These are phyloP conservation scores for Dromaius novaehollandiae DNA, from an alignment of 2,113 vertebrate species.

Conservation along the genomic window DNA sequence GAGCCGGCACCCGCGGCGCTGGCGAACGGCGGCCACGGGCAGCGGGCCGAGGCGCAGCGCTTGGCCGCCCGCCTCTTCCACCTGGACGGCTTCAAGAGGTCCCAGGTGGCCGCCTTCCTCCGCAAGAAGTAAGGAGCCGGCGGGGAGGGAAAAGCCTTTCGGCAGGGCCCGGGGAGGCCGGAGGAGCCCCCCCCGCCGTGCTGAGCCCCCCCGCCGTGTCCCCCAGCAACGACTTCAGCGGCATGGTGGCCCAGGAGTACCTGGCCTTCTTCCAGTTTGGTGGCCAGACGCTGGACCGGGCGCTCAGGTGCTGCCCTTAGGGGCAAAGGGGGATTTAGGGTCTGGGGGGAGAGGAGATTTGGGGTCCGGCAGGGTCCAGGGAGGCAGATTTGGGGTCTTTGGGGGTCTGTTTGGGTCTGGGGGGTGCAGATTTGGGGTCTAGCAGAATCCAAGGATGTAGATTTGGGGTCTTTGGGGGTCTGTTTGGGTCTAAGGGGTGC, in stretches of 20 bases:
- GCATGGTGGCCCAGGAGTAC: slow-evolving; percentile 85
- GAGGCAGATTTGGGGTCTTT: too few species aligned
- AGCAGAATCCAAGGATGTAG: too few species aligned
- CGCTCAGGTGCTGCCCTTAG: slow-evolving; percentile 78
- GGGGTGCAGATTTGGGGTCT: too few species aligned
- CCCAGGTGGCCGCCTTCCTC: slow-evolving; percentile 73
- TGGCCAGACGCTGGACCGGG: slow-evolving; percentile 81
- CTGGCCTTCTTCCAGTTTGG: slow-evolving; percentile 87
- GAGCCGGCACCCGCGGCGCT: background rate
- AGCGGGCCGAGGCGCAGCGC: slow-evolving; percentile 38
- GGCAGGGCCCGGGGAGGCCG: too few species aligned
- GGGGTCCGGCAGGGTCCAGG: too few species aligned
- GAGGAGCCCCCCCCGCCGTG: background rate
- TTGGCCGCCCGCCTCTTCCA: slow-evolving; percentile 69
- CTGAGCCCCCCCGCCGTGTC: background rate
- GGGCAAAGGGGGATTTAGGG: too few species aligned
- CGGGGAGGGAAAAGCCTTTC: background rate
- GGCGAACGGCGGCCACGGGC: slow-evolving; percentile 26
- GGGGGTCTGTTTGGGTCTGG: too few species aligned
- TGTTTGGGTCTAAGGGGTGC: too few species aligned
- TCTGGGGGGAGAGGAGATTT: too few species aligned
- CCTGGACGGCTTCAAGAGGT: slow-evolving; percentile 72
- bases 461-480: too few species aligned
- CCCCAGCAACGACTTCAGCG: slow-evolving; percentile 86
- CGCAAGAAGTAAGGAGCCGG: slow-evolving; percentile 71